Evolutionary conservation across 2,113 vertebrate genomes (phyloP).

Genomic region (Fukomys damarensis): DNA sequence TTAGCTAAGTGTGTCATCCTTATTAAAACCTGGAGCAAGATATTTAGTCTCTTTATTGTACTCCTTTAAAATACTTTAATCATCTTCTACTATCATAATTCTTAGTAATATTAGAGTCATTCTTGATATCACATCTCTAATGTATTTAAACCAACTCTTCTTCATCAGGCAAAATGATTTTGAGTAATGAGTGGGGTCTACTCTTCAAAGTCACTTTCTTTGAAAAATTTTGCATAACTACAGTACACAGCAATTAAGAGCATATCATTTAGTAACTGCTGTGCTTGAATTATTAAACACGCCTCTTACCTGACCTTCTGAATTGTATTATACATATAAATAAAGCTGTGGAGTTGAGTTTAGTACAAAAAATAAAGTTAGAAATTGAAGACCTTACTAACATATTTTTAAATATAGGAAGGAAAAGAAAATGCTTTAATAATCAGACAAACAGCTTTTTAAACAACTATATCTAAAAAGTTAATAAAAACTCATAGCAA

Average conservation of each 20-base stretch:
- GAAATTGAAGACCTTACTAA: neutral
- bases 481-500: neutral
- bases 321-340: constrained; percentile 14
- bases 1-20: constrained; percentile 27
- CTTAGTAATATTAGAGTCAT: constrained; percentile 25
- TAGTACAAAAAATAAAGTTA: neutral
- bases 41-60: constrained; percentile 6
- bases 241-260: constrained; percentile 31
- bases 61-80: constrained; percentile 38
- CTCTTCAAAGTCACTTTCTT: constrained; percentile 59
- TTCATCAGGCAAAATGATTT: constrained; percentile 42
- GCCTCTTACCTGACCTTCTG: neutral
- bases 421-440: constrained; percentile 16
- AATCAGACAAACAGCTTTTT: neutral
- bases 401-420: neutral
- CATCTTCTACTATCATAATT: neutral
- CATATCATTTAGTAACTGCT: constrained; percentile 44
- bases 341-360: neutral
- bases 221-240: constrained; percentile 35
- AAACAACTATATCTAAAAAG: neutral
- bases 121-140: neutral
- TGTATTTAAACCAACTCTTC: neutral
- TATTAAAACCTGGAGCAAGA: constrained; percentile 39
- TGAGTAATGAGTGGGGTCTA: constrained; percentile 6
- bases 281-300: constrained; percentile 51